A percentile compares a stretch with the other conserved stretches of the same genome.
These are phyloP conservation scores for Matsumyia berberina DNA, from an alignment of 2,888 invertebrate species.

Conservation along the genomic window DNA sequence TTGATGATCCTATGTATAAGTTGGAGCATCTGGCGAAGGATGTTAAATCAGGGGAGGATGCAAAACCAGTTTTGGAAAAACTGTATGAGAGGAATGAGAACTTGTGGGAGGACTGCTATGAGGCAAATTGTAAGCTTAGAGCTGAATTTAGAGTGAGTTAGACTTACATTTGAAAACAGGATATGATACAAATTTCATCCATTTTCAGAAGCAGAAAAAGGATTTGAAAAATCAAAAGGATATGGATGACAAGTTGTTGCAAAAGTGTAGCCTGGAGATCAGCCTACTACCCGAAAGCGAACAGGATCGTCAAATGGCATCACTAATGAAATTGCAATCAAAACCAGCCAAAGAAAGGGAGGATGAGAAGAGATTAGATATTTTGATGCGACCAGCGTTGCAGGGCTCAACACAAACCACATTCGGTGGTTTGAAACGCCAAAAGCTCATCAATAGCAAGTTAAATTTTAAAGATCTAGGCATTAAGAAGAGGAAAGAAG, in stretches of 20 bases:
- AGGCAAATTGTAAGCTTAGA: slow-evolving; percentile 93
- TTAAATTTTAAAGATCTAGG: slow-evolving; percentile 81
- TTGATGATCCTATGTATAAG: slow-evolving; percentile 99
- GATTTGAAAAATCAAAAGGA: slow-evolving; percentile 89
- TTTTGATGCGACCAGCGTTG: slow-evolving; percentile 86
- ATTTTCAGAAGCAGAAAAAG: slow-evolving; percentile 88
- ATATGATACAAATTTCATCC: background rate
- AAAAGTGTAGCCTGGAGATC: slow-evolving; percentile 91
- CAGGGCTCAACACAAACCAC: slow-evolving; percentile 85
- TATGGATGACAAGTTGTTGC: slow-evolving; percentile 89
- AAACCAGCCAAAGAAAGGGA: slow-evolving; percentile 87
- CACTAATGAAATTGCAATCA: slow-evolving; percentile 89
- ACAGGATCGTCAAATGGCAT: slow-evolving; percentile 92
- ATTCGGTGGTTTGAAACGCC: slow-evolving; percentile 86
- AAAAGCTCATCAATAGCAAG: slow-evolving; percentile 84
- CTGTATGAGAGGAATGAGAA: slow-evolving; percentile 92
- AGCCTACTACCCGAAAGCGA: slow-evolving; percentile 91
- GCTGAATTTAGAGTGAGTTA: slow-evolving; percentile 92
- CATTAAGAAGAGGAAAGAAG: slow-evolving; percentile 79
- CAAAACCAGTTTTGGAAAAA: slow-evolving; percentile 90
- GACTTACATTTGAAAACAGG: background rate
- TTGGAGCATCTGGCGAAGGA: slow-evolving; percentile 96
- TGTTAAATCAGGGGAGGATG: slow-evolving; percentile 88
- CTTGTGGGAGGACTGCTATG: slow-evolving; percentile 96
- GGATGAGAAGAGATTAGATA: slow-evolving; percentile 84